Conservation (phyloP, 2,888 invertebrate genomes). For the Platycheirus rosarum region DNA sequence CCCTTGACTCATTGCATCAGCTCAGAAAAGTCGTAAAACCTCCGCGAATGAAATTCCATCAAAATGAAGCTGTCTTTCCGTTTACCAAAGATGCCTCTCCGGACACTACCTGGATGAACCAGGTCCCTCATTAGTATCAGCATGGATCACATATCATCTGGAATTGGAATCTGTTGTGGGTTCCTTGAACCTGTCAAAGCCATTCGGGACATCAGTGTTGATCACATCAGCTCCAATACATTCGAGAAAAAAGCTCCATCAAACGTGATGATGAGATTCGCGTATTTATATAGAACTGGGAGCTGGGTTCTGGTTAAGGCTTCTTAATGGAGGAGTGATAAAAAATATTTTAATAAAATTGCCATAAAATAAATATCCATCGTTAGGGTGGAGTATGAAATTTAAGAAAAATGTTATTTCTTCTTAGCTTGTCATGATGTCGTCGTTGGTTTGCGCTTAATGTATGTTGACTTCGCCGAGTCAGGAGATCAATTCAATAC, state of each 20-base stretch:
- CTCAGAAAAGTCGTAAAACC: slow-evolving; percentile 56
- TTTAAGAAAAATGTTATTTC: slow-evolving; percentile 15
- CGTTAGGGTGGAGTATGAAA: slow-evolving; percentile 57
- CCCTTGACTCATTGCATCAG: background rate
- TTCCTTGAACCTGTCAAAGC: slow-evolving; percentile 71
- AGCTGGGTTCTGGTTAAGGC: slow-evolving; percentile 4
- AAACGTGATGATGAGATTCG: slow-evolving; percentile 39
- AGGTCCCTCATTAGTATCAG: slow-evolving; percentile 8
- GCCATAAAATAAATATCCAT: slow-evolving; percentile 65
- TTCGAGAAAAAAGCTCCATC: slow-evolving; percentile 50
- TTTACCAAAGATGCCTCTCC: slow-evolving; percentile 30
- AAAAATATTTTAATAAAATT: slow-evolving; percentile 73
- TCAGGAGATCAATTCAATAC: slow-evolving; percentile 38
- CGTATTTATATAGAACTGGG: background rate
- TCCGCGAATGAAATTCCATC: slow-evolving; percentile 69
- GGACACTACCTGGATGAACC: slow-evolving; percentile 5
- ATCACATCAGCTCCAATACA: slow-evolving; percentile 47
- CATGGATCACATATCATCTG: slow-evolving; percentile 56
- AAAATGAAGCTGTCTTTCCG: slow-evolving; percentile 65
- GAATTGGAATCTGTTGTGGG: slow-evolving; percentile 53
- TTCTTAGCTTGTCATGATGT: background rate
- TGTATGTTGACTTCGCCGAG: slow-evolving; percentile 5
- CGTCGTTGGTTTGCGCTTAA: background rate
- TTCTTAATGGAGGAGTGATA: slow-evolving; percentile 55
- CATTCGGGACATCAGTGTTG: slow-evolving; percentile 37